Evolutionary conservation across 2,797 vertebrate genomes (phyloP).

Genomic region (Salarias fasciatus): DNA sequence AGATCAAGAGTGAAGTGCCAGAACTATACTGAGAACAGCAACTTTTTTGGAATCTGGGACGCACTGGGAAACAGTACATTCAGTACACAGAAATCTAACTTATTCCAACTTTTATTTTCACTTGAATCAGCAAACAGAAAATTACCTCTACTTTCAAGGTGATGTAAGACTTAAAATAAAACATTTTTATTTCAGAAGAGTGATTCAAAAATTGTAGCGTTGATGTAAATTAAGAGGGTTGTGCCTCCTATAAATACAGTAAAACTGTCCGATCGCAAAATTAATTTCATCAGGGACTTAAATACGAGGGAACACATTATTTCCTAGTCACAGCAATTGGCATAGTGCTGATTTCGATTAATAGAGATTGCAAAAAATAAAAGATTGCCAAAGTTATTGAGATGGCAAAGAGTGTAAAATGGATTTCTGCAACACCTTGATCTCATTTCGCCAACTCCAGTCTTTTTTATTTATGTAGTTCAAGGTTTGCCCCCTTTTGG

Average conservation of each 20-base stretch:
- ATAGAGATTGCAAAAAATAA: constrained; percentile 35
- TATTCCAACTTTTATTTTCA: constrained; percentile 13
- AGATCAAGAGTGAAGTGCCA: constrained; percentile 17
- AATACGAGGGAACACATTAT: not conserved
- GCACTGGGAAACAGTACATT: no score
- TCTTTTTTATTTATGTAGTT: constrained; percentile 3
- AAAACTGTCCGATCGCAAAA: no score
- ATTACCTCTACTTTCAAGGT: constrained; percentile 8
- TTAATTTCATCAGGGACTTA: not conserved
- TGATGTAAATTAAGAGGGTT: not conserved
- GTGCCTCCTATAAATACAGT: not conserved
- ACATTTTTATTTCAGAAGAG: not conserved
- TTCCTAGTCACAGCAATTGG: constrained; percentile 35
- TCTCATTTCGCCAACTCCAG: constrained; percentile 19
- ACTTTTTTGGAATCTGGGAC: no score
- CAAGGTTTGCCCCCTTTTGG: constrained; percentile 7
- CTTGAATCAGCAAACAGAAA: constrained; percentile 5
- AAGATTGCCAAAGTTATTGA: constrained; percentile 28
- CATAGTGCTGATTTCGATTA: constrained; percentile 23
- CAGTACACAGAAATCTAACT: not conserved
- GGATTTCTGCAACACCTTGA: not conserved
- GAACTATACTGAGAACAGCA: constrained; percentile 3
- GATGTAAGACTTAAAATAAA: not conserved
- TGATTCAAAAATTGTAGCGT: not conserved
- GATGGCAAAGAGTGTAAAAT: constrained; percentile 22